Base-by-base conservation (phyloP, 2,797 vertebrate genomes). In the Catamblyrhynchus diadema region DNA sequence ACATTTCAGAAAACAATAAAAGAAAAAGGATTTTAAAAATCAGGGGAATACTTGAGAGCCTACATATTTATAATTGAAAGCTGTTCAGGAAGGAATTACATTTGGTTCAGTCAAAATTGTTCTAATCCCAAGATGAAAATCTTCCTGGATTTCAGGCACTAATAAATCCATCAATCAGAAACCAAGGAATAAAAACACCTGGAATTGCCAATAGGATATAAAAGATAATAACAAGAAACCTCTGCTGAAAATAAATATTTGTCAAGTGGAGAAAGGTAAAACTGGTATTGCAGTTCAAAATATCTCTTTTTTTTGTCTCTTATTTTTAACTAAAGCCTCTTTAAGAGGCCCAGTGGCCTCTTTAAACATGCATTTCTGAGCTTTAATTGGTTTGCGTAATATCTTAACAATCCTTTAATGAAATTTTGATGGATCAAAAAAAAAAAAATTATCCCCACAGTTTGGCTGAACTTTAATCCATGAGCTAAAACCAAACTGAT, bases 121-220 rank as follows among this genome's bases (percentile, higher is more conserved):
- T 95, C 51, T 71, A 92, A 90, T 92, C 74, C 95, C 56, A 73
- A 92, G 35, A 83, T 20, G 90, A 97, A 95, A 95, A 50, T 74
- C 51, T 74, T 94, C 39, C 47, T 41, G 39, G 66, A 86, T 86
- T 91, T 51, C 44, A 92, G 84, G 48, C 92, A 70, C 56, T 88
- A 33, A 93, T 93, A 96, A 94, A 87, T 93, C 64, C 47, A 94
- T 88, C 86, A 62, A 25, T 83, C 74, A 95, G 41, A 93, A 95
- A 66, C 48, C 30, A 42, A 74, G 45, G 35, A 48, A 86, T 80
- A 96, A 48, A 92, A 88, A 11, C 66, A 83, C 17, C 45, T 75
- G 66, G 83, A 82, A 91, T 6, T 74, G 30, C 16, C 61, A 74
- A 42, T 50, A 87, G 44, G 32, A 78, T 94, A 86, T 53, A 89